These are phyloP conservation scores for Phallusia fumigata DNA, from an alignment of 23 tunicate genomes.

Conservation along the genomic window DNA sequence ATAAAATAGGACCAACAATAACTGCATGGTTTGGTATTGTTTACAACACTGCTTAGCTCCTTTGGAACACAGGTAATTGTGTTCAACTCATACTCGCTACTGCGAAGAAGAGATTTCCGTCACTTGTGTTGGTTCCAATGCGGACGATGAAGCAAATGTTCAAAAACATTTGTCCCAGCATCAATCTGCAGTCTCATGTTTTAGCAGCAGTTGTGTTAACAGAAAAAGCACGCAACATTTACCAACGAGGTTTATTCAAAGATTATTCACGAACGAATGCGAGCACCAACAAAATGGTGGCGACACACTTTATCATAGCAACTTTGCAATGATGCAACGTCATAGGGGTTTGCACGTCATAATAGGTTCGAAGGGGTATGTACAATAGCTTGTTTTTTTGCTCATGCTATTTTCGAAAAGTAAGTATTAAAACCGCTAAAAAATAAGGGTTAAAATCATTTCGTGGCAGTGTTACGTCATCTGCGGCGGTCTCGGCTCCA, in stretches of 20 bases:
- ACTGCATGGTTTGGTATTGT: too few species aligned
- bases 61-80: too few species aligned
- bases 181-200: too few species aligned
- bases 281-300: not conserved
- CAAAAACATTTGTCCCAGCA: too few species aligned
- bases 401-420: not conserved
- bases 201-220: not conserved
- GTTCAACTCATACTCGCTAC: too few species aligned
- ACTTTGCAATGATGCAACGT: not conserved
- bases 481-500: conserved; percentile 48
- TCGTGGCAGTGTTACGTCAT: conserved; percentile 13
- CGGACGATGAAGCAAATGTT: too few species aligned
- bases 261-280: not conserved
- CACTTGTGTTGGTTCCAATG: too few species aligned
- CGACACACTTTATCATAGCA: not conserved
- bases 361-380: not conserved
- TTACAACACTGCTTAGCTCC: too few species aligned
- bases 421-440: not conserved
- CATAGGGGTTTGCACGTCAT: not conserved
- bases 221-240: not conserved
- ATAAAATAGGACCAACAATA: too few species aligned
- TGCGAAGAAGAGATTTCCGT: too few species aligned
- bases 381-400: not conserved
- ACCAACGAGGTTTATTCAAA: not conserved
- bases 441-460: not conserved